Evolutionary conservation across 2,888 invertebrate genomes (phyloP).

Genomic region (Megastigmus dorsalis): DNA sequence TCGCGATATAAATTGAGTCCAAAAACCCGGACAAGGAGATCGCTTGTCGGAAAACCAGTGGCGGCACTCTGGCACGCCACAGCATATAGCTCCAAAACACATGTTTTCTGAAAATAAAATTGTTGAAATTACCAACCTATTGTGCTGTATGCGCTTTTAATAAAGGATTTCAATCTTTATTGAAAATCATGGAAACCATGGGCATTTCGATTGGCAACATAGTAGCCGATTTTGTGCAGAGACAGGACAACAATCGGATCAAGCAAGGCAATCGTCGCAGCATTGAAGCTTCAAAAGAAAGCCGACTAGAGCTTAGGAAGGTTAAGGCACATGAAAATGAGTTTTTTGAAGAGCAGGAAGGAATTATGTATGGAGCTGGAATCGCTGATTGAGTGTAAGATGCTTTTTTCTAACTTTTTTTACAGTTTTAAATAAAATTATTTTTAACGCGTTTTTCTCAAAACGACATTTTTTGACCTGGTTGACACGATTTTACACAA

Average conservation of each 20-base stretch:
- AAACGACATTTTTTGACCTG: background rate
- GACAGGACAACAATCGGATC: too few relatives aligned
- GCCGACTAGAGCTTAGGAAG: background rate
- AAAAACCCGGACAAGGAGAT: too few relatives aligned
- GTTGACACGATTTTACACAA: background rate
- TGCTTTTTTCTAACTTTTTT: background rate
- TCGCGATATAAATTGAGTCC: too few relatives aligned
- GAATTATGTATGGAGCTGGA: slow-evolving; percentile 7
- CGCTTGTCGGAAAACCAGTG: too few relatives aligned
- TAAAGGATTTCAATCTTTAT: too few relatives aligned
- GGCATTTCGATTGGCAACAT: background rate
- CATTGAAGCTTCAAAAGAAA: slow-evolving; percentile 7
- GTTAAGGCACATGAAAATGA: background rate
- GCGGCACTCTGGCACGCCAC: too few relatives aligned
- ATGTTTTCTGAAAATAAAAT: background rate
- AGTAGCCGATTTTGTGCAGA: background rate
- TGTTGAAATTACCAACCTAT: background rate
- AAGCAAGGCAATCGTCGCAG: background rate
- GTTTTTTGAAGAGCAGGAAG: background rate
- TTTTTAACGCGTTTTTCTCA: background rate
- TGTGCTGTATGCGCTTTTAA: too few relatives aligned
- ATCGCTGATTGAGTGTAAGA: background rate
- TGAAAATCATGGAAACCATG: too few relatives aligned
- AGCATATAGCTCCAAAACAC: too few relatives aligned
- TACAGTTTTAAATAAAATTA: background rate